Evolutionary conservation across 2,113 vertebrate genomes (phyloP).

Genomic region (Rhinoderma darwinii): DNA sequence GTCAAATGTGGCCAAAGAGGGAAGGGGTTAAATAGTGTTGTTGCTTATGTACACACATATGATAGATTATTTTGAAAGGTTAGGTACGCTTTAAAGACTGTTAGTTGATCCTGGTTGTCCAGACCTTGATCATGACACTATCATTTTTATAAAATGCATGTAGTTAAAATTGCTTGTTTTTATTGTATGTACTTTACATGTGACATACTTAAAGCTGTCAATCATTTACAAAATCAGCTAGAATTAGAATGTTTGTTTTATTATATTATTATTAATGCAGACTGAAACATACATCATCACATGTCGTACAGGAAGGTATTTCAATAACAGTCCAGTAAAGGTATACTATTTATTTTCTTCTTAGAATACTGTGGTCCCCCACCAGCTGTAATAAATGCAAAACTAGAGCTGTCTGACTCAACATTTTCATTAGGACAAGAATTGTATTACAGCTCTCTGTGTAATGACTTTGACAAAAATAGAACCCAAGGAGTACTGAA

Average conservation of each 20-base stretch:
- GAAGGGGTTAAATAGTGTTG: too few relatives aligned
- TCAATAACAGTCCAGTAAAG: not conserved
- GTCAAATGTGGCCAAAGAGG: too few relatives aligned
- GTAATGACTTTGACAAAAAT: not conserved
- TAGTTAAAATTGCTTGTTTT: not conserved
- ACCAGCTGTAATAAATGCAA: not conserved
- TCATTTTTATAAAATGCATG: not conserved
- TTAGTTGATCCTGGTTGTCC: too few relatives aligned
- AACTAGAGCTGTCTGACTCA: not conserved
- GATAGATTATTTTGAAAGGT: too few relatives aligned
- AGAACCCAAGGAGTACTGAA: not conserved
- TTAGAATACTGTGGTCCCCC: slow-evolving; percentile 10
- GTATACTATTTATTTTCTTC: not conserved
- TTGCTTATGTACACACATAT: too few relatives aligned
- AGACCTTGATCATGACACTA: too few relatives aligned
- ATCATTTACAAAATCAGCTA: too few relatives aligned
- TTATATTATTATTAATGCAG: not conserved
- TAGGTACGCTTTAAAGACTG: too few relatives aligned
- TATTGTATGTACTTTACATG: too few relatives aligned
- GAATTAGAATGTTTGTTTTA: too few relatives aligned
- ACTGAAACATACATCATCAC: not conserved
- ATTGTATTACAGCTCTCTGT: not conserved
- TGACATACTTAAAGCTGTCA: too few relatives aligned
- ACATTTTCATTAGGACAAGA: slow-evolving; percentile 17
- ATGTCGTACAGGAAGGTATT: not conserved